Evolutionary conservation across 2,888 invertebrate species (phyloP), one percentile per base, ranked within the genome.

Genomic region (Agrochola litura): DNA sequence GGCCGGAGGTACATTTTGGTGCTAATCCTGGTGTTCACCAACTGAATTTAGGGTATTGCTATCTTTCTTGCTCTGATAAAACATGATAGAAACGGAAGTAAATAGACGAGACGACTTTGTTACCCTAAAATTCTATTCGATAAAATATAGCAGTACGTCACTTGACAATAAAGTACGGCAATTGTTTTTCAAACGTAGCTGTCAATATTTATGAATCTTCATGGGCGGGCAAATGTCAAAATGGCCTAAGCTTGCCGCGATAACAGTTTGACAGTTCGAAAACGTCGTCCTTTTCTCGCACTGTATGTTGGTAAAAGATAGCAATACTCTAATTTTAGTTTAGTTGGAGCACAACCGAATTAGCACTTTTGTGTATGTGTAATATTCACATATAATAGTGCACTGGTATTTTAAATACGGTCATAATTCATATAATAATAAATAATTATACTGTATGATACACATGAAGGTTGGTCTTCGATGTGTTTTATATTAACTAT

Each of bases 401-500:
- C 25, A 69, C 22, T 43, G 52, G 19, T 25, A 49, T 37, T 60
- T 54, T 49, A n/a, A 66, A 16, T 65, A 49, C 16, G 2, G 6
- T 41, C 9, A 41, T 52, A 16, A 8, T 52, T 52, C 19, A 19
- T 52, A 8, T 60, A 25, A 8, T 60, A 25, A 56, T 56, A 56
- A 56, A n/a, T n/a, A 49, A 25, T 37, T 60, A 46, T 54, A 54
- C 3, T 64, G 19, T 54, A 30, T 30, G 30, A 30, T 2, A 68
- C 52, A 64, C 16, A 54, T 79, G 25, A 22, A 56, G 30, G 22
- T 68, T 70, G 30, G 49, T 79, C 41, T 69, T 30, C 25, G 16
- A 49, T 65, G 64, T 64, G 46, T 25, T 52, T 54, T 69, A 69
- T 3, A 70, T 43, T 65, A 77, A 49, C 61, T 49, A 79, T 82